Percentiles rank a stretch among this genome's conserved stretches.
Evolutionary conservation across 2,113 vertebrate species (phyloP).

Genomic region (Turdus rufiventris): DNA sequence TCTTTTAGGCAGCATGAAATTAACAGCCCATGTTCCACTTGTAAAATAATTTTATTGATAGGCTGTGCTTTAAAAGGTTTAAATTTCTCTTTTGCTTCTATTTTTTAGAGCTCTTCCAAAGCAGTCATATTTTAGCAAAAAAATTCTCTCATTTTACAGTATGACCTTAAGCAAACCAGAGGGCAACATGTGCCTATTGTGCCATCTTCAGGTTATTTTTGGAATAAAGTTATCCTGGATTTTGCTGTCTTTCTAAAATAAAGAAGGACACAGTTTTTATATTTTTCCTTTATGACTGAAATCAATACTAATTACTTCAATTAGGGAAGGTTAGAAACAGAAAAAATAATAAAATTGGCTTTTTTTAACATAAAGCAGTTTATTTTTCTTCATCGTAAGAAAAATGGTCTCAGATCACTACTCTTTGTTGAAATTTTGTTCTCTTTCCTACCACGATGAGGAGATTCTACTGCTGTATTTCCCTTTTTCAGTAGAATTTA

Average conservation of each 20-base stretch:
- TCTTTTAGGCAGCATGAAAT: conserved; percentile 42
- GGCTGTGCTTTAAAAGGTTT: conserved; percentile 33
- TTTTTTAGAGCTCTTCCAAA: conserved; percentile 47
- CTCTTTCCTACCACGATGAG: not conserved
- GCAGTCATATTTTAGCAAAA: conserved; percentile 43
- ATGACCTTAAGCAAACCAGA: not conserved
- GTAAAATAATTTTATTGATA: conserved; percentile 57
- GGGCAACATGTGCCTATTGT: conserved; percentile 48
- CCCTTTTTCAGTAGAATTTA: not conserved
- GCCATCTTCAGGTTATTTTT: conserved; percentile 75
- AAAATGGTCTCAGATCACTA: not conserved
- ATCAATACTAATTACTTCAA: not conserved
- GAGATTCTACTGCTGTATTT: not conserved
- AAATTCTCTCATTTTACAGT: not conserved
- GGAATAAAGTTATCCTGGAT: conserved; percentile 2
- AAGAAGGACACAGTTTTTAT: not conserved
- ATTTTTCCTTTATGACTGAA: not conserved
- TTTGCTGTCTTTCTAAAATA: not conserved
- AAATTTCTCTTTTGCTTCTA: conserved; percentile 46
- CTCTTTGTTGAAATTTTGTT: not conserved
- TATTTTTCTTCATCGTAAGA: not conserved
- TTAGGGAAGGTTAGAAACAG: not conserved
- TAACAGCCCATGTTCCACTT: conserved; percentile 33
- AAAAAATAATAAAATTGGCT: not conserved
- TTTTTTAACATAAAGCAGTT: not conserved